Base-by-base conservation (phyloP, 2,888 invertebrate genomes). In the Xanthia togata region DNA sequence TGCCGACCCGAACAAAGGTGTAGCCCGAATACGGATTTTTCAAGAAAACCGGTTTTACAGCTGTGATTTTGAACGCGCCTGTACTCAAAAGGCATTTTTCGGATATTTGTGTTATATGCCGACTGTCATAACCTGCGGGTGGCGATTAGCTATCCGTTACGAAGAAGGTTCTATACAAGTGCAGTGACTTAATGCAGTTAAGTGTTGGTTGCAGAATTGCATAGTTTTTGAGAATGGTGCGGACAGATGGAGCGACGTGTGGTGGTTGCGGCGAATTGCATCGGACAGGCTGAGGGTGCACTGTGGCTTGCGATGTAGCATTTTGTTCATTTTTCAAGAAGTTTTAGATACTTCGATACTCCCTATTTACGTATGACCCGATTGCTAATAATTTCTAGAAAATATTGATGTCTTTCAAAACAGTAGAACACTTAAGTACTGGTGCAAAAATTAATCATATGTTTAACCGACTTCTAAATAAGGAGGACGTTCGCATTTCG, bases 111-210 rank as follows among this genome's bases (percentile, higher is more conserved):
- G 47, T 65, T 38, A 0, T 26, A 74, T 84, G 93, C 92, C 93
- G 93, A 90, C 90, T 93, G 95, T 95, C 95, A 95, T 94, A 93
- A 91, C 93, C 95, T 95, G 95, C 94, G 95, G 94, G 94, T 90
- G 88, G 90, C 76, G 62, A n/a, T 84, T 87, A 82, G 76, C 82
- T 88, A 88, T 78, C 76, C 81, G 63, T 31, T 4, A 17, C 55
- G 63, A 78, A 62, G n/a, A 59, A 65, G 68, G 65, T 60, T 65
- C 26, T n/a, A 26, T n/a, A 2, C 57, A 64, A 86, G 84, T 86
- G 79, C 79, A 82, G 85, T 85, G 85, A 31, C 60, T 68, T 84
- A 84, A 83, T 76, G 63, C 72, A 73, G 69, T 72, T 77, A 79
- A 81, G 78, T 84, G 79, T 80, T 82, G 84, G 84, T 88, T 89